phyloP scores from a whole-genome alignment of 2,113 vertebrate species.

The Pithys albifrons region DNA sequence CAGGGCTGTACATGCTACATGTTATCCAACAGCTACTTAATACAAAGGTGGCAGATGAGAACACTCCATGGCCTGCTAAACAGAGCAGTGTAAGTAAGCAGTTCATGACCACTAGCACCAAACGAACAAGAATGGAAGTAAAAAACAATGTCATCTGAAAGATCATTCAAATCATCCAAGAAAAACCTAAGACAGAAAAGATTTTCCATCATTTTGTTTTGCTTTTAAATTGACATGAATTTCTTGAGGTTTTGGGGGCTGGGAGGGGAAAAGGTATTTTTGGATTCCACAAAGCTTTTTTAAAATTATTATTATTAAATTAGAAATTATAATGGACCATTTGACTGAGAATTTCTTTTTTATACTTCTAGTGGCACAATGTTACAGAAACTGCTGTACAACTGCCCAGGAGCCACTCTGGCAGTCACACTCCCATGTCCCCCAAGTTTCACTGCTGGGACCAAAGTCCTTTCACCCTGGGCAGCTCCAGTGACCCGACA shows the following conservation, averaged over 20 bases:
- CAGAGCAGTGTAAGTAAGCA: background rate
- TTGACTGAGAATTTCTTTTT: background rate
- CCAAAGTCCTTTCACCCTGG: background rate
- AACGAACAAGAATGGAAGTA: background rate
- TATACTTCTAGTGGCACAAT: background rate
- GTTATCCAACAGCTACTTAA: background rate
- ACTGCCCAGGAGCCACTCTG: background rate
- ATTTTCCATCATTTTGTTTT: background rate
- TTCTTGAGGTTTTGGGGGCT: background rate
- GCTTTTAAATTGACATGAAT: background rate
- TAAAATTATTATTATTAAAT: background rate
- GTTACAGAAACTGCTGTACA: background rate
- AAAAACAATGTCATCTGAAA: background rate
- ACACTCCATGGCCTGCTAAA: background rate
- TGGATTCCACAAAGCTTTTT: background rate
- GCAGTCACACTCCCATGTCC: background rate
- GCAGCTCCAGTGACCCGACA: background rate
- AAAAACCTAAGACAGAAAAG: background rate
- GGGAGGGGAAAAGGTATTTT: background rate
- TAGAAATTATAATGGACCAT: background rate
- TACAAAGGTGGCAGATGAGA: background rate
- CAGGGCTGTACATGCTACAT: background rate
- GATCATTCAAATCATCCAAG: background rate
- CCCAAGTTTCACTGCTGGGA: background rate
- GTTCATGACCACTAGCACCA: background rate